These are phyloP conservation scores for Drosophila eohydei DNA, from an alignment of 2,888 invertebrate genomes.

Conservation along the genomic window DNA sequence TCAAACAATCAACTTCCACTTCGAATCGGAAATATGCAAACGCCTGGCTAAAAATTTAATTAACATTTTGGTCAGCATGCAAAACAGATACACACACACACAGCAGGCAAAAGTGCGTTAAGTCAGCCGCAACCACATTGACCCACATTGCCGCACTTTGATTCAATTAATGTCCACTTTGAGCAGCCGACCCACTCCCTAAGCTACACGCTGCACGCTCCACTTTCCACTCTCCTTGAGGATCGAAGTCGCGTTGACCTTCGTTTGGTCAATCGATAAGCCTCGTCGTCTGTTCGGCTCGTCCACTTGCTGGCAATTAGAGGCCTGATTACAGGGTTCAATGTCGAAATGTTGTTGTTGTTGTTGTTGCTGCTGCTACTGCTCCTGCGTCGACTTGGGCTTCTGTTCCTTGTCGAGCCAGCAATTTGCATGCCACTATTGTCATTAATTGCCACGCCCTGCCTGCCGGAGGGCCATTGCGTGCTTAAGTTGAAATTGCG, in stretches of 20 bases:
- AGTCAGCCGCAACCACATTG: constrained; percentile 36
- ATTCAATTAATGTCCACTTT: constrained; percentile 43
- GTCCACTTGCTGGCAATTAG: constrained; percentile 42
- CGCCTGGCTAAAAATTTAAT: constrained; percentile 62
- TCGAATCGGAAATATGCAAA: constrained; percentile 33
- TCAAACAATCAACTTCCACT: constrained; percentile 44
- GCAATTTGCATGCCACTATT: constrained; percentile 52
- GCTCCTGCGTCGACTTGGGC: not conserved
- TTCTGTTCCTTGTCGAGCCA: constrained; percentile 37
- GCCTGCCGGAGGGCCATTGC: constrained; percentile 53
- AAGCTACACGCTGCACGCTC: not conserved
- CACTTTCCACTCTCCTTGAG: not conserved
- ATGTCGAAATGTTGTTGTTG: constrained; percentile 43
- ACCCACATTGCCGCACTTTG: constrained; percentile 49
- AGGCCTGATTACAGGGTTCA: constrained; percentile 50
- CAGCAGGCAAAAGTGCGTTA: constrained; percentile 25
- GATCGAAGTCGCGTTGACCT: constrained; percentile 38
- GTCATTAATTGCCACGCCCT: constrained; percentile 72
- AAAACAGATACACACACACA: constrained; percentile 22
- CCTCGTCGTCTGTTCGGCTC: constrained; percentile 3
- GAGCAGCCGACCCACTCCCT: not conserved
- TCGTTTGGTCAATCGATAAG: constrained; percentile 46
- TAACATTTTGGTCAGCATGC: constrained; percentile 51
- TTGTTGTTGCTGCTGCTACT: constrained; percentile 17
- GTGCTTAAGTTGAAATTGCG: constrained; percentile 76